A percentile compares a stretch with the other conserved stretches of the same genome.
Conservation (phyloP, 2,113 vertebrate genomes). For the Cyanoderma ruficeps region DNA sequence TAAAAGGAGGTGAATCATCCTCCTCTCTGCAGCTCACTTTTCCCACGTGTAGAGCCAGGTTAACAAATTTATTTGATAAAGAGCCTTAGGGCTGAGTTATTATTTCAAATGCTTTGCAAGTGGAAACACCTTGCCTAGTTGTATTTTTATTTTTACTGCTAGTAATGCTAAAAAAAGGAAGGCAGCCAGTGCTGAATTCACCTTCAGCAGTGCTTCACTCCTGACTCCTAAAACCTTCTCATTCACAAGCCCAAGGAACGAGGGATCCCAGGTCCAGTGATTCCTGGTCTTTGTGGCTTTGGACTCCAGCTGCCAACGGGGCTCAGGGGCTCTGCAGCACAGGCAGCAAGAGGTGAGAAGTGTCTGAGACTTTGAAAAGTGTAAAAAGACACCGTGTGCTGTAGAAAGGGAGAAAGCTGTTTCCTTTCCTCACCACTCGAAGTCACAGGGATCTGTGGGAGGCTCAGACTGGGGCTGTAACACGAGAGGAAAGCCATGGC, state of each 20-base stretch:
- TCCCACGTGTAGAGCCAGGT: not conserved
- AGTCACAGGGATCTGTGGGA: not conserved
- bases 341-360: not conserved
- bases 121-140: not conserved
- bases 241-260: not conserved
- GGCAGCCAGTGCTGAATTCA: not conserved
- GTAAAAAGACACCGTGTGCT: rapidly evolving
- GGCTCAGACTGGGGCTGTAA: not conserved
- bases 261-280: rapidly evolving
- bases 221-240: rapidly evolving
- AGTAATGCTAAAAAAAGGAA: not conserved
- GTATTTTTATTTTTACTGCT: not conserved
- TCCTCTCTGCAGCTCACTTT: not conserved
- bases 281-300: not conserved
- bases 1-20: not conserved
- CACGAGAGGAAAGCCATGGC: not conserved
- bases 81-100: not conserved
- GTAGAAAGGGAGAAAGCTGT: not conserved
- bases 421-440: not conserved
- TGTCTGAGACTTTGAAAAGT: not conserved
- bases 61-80: not conserved
- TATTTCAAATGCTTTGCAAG: not conserved
- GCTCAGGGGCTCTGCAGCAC: not conserved
- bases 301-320: not conserved
- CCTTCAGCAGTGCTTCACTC: not conserved